phyloP scores from a whole-genome alignment of 2,888 invertebrate species.

The Drosophila buzzatii region DNA sequence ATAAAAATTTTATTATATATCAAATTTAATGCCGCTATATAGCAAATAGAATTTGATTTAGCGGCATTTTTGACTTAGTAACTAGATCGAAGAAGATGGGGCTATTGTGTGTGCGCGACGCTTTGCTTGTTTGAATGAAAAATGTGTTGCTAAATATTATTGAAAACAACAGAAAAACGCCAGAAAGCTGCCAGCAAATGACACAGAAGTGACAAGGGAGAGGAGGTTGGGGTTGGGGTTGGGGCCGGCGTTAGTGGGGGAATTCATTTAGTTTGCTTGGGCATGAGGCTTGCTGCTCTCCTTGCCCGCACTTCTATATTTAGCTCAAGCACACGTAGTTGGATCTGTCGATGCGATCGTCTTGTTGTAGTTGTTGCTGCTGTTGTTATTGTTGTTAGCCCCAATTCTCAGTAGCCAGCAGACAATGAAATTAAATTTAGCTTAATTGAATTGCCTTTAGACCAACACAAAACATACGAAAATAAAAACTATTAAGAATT shows the following conservation, averaged over 20 bases:
- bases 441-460: constrained; percentile 59
- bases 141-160: constrained; percentile 66
- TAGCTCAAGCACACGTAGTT: constrained; percentile 78
- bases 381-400: constrained; percentile 49
- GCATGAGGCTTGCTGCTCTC: constrained; percentile 58
- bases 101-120: constrained; percentile 44
- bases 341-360: constrained; percentile 68
- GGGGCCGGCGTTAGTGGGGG: constrained; percentile 9
- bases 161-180: constrained; percentile 61
- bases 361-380: constrained; percentile 35
- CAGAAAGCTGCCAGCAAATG: constrained; percentile 41
- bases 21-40: background rate
- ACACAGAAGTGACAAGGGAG: background rate
- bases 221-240: background rate
- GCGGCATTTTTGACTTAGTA: constrained; percentile 27
- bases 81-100: background rate
- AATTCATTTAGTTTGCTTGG: constrained; percentile 53
- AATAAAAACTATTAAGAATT: constrained; percentile 24
- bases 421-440: constrained; percentile 67
- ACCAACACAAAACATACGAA: background rate
- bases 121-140: constrained; percentile 49
- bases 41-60: constrained; percentile 3
- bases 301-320: constrained; percentile 60
- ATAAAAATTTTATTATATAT: background rate
- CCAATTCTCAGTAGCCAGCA: constrained; percentile 52